Base-by-base conservation (phyloP, 1,140 invertebrate species). In the Dendroctonus valens region DNA sequence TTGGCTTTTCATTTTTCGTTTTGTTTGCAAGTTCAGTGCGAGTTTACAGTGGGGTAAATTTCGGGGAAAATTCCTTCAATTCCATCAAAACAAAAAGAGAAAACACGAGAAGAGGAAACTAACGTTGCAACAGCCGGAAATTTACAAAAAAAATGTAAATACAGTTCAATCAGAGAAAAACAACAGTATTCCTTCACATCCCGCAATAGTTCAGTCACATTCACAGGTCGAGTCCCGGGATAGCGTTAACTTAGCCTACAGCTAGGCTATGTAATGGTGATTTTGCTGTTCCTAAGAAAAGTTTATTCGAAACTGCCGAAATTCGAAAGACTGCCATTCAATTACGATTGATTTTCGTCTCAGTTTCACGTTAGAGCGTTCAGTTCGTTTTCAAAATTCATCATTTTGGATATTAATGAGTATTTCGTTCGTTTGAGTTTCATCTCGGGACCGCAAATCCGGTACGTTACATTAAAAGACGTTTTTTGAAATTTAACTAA, bases 241-340 rank as follows among this genome's bases (percentile, higher is more conserved):
- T 70, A 71, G 58, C 67, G 61, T 77, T 69, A 70, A 69, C 68
- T 63, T 73, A 70, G 72, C 70, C 72, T 74, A 71, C 68, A 75
- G 49, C 62, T 72, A 74, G 72, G 72, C 70, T 70, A 74, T 57
- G 70, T 71, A 68, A 62, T 70, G 71, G 76, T 77, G 77, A 78
- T 78, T 78, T 78, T 74, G 68, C 75, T 78, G 77, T 78, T 78
- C 77, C 77, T 78, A 78, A 74, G 69, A 69, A 55, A 70, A 72
- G 62, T 73, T 72, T 72, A 77, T 75, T 76, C 64, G 68, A 76
- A 76, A 78, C 76, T 77, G 76, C 76, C 77, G 73, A 76, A 76
- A 75, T 78, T 77, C 66, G 72, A 73, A 78, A 78, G 77, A 78
- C 77, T 78, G 77, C 76, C 74, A 70, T 78, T 78, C 68, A 72